Percentiles rank a stretch among this genome's conserved stretches.
Evolutionary conservation across 92 coral and sea anemone species (phyloP).

Genomic region (Heteractis magnifica): DNA sequence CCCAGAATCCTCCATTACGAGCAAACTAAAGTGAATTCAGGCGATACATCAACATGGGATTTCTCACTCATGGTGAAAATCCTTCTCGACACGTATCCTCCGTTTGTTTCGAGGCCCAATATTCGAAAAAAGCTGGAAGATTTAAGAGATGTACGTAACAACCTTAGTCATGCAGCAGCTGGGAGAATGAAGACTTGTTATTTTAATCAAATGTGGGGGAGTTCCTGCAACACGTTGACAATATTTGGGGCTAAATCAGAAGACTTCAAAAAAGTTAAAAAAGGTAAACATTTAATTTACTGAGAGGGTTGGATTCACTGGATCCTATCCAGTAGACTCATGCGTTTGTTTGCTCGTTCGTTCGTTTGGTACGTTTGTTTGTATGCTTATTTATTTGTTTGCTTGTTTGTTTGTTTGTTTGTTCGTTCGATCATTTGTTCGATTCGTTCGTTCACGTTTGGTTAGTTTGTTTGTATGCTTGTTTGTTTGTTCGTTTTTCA

Average conservation of each 20-base stretch:
- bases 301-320: too few species aligned
- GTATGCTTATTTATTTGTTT: too few species aligned
- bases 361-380: too few species aligned
- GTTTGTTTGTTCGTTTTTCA: too few species aligned
- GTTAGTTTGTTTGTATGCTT: too few species aligned
- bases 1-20: neutral
- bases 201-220: neutral
- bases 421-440: too few species aligned
- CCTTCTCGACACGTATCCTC: neutral
- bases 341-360: too few species aligned
- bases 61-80: slow-evolving; percentile 8
- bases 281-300: neutral
- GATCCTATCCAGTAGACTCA: too few species aligned
- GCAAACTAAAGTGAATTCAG: slow-evolving; percentile 3
- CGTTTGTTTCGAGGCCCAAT: neutral
- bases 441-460: too few species aligned
- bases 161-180: neutral
- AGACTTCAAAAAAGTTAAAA: slow-evolving; percentile 3
- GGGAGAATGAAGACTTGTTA: neutral
- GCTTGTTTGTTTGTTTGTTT: too few species aligned
- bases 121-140: neutral
- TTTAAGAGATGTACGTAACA: neutral
- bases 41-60: slow-evolving; percentile 4
- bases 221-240: neutral
- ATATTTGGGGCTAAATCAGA: neutral